These are phyloP conservation scores for Ctenomys sociabilis DNA, from an alignment of 2,113 vertebrate genomes.

Conservation along the genomic window DNA sequence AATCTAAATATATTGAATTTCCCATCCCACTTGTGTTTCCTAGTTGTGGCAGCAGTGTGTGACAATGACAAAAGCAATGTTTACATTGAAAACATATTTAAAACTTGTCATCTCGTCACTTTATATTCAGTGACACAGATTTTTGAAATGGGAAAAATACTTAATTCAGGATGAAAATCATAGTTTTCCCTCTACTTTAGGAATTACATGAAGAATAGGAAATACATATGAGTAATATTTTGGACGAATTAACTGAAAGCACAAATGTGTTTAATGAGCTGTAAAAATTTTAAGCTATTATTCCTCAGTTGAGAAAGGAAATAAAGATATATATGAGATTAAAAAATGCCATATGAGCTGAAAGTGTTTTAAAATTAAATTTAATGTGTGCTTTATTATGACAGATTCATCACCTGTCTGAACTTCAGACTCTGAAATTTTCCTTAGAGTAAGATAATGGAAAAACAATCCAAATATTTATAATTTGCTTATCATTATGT, in stretches of 20 bases:
- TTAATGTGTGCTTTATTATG: neutral
- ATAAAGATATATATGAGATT: neutral
- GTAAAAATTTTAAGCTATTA: neutral
- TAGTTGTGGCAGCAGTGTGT: neutral
- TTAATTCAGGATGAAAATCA: neutral
- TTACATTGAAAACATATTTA: neutral
- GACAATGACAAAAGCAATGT: neutral
- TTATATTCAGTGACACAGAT: neutral
- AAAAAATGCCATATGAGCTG: neutral
- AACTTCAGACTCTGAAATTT: neutral
- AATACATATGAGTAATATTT: neutral
- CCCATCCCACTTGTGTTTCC: fast-evolving
- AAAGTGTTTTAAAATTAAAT: neutral
- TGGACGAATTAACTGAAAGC: neutral
- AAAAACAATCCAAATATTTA: neutral
- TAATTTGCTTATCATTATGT: neutral
- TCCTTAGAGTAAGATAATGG: neutral
- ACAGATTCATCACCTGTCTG: neutral
- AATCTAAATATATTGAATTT: neutral
- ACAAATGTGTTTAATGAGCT: neutral
- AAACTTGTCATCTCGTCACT: neutral
- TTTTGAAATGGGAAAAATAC: neutral
- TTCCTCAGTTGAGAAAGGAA: neutral
- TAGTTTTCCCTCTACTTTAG: neutral
- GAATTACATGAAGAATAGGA: neutral